phyloP scores from a whole-genome alignment of 92 coral and sea anemone genomes.

The Phenganax stokvisi region DNA sequence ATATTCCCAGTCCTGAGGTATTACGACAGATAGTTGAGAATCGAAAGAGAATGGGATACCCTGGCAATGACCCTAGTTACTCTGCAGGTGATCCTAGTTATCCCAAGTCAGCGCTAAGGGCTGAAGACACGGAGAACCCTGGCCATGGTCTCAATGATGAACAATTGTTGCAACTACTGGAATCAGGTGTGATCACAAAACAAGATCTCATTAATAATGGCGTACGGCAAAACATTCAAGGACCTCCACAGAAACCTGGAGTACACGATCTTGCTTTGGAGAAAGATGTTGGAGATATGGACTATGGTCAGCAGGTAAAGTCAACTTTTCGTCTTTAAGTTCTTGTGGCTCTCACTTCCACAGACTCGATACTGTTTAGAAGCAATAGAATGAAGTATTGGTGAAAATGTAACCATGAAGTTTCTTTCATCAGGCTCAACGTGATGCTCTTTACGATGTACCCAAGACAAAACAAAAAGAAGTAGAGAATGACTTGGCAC shows the following conservation, averaged over 20 bases:
- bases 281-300: neutral
- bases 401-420: neutral
- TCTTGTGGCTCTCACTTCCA: too few relatives aligned
- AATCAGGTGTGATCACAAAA: constrained; percentile 21
- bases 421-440: neutral
- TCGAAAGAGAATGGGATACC: neutral
- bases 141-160: neutral
- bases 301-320: neutral
- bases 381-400: neutral
- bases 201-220: constrained; percentile 21
- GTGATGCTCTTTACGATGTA: neutral
- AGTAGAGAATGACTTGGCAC: neutral
- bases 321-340: neutral
- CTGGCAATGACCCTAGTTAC: neutral
- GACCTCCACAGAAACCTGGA: neutral
- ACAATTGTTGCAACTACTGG: neutral
- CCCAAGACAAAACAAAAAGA: neutral
- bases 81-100: neutral
- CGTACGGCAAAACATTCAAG: neutral
- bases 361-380: too few relatives aligned
- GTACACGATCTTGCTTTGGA: neutral
- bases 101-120: neutral
- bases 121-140: neutral
- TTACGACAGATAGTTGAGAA: neutral
- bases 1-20: neutral